These are phyloP conservation scores for Stegodyphus dumicola DNA, from an alignment of 1,140 invertebrate species.

Conservation along the genomic window DNA sequence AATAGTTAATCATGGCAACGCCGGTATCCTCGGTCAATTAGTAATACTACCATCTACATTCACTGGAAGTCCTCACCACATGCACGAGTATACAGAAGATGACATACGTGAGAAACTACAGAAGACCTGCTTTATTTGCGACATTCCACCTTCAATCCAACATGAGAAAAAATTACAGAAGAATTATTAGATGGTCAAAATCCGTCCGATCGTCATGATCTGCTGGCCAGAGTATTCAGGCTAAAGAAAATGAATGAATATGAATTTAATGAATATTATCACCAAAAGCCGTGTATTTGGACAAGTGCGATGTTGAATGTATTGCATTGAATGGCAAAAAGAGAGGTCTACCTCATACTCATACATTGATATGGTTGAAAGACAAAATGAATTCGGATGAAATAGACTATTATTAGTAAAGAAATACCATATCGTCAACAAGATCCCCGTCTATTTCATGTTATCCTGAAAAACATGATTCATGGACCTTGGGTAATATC, in stretches of 20 bases:
- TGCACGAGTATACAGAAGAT: too few species aligned
- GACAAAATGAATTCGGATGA: background rate
- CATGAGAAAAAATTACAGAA: too few species aligned
- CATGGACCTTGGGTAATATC: slow-evolving; percentile 5
- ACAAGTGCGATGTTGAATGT: background rate
- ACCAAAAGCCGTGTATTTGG: slow-evolving; percentile 1
- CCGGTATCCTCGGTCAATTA: too few species aligned
- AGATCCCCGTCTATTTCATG: slow-evolving; percentile 10
- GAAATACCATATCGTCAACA: slow-evolving; percentile 30
- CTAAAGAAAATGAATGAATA: background rate
- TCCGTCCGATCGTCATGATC: background rate
- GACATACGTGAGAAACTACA: too few species aligned
- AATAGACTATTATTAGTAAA: slow-evolving; percentile 35
- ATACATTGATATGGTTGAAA: slow-evolving; percentile 26
- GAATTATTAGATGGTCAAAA: too few species aligned
- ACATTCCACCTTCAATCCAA: too few species aligned
- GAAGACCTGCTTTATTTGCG: too few species aligned
- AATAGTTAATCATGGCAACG: too few species aligned
- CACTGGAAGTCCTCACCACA: too few species aligned
- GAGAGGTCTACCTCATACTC: background rate
- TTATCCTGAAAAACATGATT: slow-evolving; percentile 68
- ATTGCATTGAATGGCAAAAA: slow-evolving; percentile 10
- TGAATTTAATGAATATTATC: too few species aligned
- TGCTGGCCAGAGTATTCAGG: background rate
- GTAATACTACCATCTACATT: too few species aligned